A percentile compares a stretch with the other conserved stretches of the same genome.
Evolutionary conservation across 2,113 vertebrate genomes (phyloP).

Genomic region (Gallinago jamesoni): DNA sequence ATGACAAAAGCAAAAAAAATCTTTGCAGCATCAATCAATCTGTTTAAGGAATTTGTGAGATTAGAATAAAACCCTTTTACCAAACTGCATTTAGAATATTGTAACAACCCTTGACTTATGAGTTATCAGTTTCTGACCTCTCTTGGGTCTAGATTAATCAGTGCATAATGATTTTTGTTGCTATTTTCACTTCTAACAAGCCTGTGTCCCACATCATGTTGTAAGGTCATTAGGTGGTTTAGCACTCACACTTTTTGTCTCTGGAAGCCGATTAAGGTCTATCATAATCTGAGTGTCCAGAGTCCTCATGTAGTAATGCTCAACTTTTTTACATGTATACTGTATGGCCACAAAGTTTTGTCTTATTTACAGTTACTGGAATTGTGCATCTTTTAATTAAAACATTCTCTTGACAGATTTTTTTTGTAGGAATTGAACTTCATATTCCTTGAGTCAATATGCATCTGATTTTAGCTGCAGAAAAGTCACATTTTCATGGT

Average conservation of each 20-base stretch:
- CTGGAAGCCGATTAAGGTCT: constrained; percentile 5
- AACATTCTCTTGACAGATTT: neutral
- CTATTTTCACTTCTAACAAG: neutral
- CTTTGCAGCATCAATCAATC: neutral
- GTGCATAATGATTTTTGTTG: neutral
- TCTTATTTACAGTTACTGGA: constrained; percentile 27
- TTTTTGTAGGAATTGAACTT: neutral
- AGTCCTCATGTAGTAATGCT: neutral
- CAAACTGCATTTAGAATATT: neutral
- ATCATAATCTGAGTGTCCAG: neutral
- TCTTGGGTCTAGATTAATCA: neutral
- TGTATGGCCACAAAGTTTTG: neutral
- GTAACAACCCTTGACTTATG: neutral
- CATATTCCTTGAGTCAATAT: neutral
- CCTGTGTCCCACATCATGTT: neutral
- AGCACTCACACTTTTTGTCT: neutral
- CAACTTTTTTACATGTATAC: neutral
- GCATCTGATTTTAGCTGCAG: constrained; percentile 11
- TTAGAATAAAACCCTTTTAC: neutral
- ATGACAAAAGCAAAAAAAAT: neutral
- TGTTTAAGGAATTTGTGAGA: neutral
- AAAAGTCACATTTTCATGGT: neutral
- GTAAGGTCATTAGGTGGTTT: neutral
- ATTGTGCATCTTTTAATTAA: constrained; percentile 18
- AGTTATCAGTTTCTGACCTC: neutral